phyloP scores from a whole-genome alignment of 2,797 vertebrate genomes.

The Thunnus albacares region DNA sequence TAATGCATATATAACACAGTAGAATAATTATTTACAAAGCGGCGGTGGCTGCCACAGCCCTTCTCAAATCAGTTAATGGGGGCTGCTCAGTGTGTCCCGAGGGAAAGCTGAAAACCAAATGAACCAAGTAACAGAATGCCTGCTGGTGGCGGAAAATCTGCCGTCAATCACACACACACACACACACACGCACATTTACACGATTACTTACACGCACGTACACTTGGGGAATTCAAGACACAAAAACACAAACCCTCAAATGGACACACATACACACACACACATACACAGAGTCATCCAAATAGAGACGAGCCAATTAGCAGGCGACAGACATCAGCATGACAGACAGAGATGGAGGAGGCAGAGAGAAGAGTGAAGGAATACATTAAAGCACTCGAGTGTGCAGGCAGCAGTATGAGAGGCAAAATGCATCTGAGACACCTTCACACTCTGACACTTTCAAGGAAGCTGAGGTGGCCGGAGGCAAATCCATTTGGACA shows the following conservation, averaged over 20 bases:
- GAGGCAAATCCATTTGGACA: slow-evolving; percentile 60
- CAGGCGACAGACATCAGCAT: slow-evolving; percentile 54
- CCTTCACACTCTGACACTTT: slow-evolving; percentile 65
- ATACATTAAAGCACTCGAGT: slow-evolving; percentile 54
- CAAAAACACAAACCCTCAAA: slow-evolving; percentile 16
- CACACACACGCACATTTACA: slow-evolving; percentile 24
- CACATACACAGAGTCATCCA: slow-evolving; percentile 28
- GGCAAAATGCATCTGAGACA: slow-evolving; percentile 47
- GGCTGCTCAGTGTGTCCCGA: slow-evolving; percentile 54
- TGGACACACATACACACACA: not conserved
- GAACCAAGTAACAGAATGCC: slow-evolving; percentile 66
- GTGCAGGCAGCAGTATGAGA: slow-evolving; percentile 32
- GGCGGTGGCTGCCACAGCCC: slow-evolving; percentile 46
- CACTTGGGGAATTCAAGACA: slow-evolving; percentile 23
- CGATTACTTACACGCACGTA: slow-evolving; percentile 28
- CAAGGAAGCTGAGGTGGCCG: slow-evolving; percentile 47
- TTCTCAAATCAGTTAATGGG: slow-evolving; percentile 69
- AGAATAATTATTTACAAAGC: slow-evolving; percentile 56
- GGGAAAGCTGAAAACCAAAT: slow-evolving; percentile 67
- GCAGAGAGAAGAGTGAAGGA: slow-evolving; percentile 32
- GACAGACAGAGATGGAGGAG: slow-evolving; percentile 49
- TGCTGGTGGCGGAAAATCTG: slow-evolving; percentile 76
- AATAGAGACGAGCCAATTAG: slow-evolving; percentile 83
- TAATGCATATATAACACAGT: slow-evolving; percentile 54
- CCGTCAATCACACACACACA: slow-evolving; percentile 61